Evolutionary conservation across 2,797 vertebrate species (phyloP).

Genomic region (Yasuhikotakia modesta): DNA sequence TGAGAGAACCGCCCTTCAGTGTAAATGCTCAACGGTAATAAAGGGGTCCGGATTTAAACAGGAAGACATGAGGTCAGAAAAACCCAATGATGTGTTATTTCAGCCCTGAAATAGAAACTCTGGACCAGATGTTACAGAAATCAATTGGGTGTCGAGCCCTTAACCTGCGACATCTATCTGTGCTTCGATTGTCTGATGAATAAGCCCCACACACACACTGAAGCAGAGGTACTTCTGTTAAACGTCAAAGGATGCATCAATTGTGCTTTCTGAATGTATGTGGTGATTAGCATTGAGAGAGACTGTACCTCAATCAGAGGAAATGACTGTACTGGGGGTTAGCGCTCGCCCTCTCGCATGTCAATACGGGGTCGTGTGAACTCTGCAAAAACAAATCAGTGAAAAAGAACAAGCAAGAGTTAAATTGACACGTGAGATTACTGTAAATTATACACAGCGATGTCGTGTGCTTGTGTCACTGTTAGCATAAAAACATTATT

Average conservation of each 20-base stretch:
- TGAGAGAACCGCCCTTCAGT: not conserved
- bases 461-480: no score
- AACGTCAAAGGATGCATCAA: constrained; percentile 34
- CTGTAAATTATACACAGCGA: no score
- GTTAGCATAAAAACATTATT: no score
- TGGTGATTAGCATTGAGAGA: constrained; percentile 32
- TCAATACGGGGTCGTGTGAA: not conserved
- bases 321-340: not conserved
- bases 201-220: constrained; percentile 3
- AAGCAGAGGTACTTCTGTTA: not conserved
- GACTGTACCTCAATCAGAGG: constrained; percentile 32
- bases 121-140: constrained; percentile 1
- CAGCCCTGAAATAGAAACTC: not conserved
- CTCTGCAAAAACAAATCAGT: not conserved
- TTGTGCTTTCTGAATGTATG: constrained; percentile 21
- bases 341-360: not conserved
- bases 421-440: not conserved
- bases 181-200: constrained; percentile 19
- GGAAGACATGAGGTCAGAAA: not conserved
- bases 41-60: not conserved
- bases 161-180: constrained; percentile 10
- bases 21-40: not conserved
- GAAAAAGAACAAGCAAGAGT: not conserved
- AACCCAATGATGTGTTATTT: constrained; percentile 11
- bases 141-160: constrained; percentile 16